Base-by-base conservation (phyloP, 2,113 vertebrate species). In the Ondatra zibethicus region DNA sequence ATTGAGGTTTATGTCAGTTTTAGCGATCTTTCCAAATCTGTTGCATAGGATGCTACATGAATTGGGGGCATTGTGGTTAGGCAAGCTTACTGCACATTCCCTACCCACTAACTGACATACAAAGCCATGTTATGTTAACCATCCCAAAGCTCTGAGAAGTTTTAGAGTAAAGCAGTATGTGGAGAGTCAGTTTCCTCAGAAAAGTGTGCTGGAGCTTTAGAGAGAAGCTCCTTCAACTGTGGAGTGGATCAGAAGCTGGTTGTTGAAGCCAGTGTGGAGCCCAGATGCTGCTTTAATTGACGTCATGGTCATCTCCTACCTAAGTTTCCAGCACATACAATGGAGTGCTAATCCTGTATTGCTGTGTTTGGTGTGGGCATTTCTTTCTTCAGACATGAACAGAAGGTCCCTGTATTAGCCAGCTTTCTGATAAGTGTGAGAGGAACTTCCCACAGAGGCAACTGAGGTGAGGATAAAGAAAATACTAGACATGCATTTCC, bases 71-170 rank as follows among this genome's bases (percentile, higher is more conserved):
- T 23, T 5, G 5, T 82, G 9, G 52, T 61, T 78, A 73, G 50
- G 6, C 65, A 58, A 36, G 33, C 72, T 76, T 23, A 14, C 25
- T 29, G 1, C 5, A 61, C 25, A 25, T 45, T 90, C 73, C 58
- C 1, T 73, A 42, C 16, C 39, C 5, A 8, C 27, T 47, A 21
- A 21, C 19, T 58, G 21, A 58, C 58, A 58, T 58, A 58, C 58
- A 58, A 58, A 21, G 58, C 21, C 58, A 58, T 58, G 58, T 58
- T 58, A 5, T 89, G 17, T 75, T 52, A 63, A 42, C 39, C 91
- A 87, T 33, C 75, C 61, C 65, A 58, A 84, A 88, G 68, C 50
- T 96, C 77, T 73, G 66, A 87, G 61, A 90, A 61, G 45, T 78
- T 84, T 73, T 87, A 39, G 52, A 65, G 19, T 47, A 42, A 93